Conservation (phyloP, 2,113 vertebrate genomes). For the Pachycephala philippinensis region DNA sequence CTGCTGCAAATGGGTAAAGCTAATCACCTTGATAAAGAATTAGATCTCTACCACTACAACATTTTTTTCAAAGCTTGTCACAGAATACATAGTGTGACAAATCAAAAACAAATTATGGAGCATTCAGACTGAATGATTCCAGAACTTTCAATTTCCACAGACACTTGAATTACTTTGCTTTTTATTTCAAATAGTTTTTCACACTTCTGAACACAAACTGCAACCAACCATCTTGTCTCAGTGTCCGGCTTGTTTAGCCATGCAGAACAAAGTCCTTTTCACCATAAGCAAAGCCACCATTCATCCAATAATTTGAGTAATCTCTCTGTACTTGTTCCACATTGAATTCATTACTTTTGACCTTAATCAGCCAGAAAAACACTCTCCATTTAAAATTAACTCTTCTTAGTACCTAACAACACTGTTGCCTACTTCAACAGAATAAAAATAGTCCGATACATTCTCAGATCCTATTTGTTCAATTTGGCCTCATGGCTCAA, state of each 20-base stretch:
- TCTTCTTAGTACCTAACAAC: not conserved
- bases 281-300: not conserved
- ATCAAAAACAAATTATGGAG: not conserved
- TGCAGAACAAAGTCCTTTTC: not conserved
- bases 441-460: not conserved
- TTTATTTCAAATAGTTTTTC: not conserved
- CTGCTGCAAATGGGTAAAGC: not conserved
- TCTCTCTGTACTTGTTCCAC: not conserved
- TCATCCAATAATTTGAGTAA: not conserved
- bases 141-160: not conserved
- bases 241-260: not conserved
- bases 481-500: not conserved
- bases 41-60: not conserved
- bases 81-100: not conserved
- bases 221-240: not conserved
- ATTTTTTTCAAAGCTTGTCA: not conserved
- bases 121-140: not conserved
- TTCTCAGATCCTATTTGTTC: not conserved
- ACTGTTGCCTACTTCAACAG: not conserved
- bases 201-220: not conserved
- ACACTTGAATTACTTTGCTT: not conserved
- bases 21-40: not conserved
- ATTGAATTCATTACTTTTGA: not conserved
- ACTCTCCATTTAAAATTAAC: not conserved
- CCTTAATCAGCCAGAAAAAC: not conserved